Conservation (phyloP, 2,113 vertebrate species). For the Oncorhynchus gorbuscha region DNA sequence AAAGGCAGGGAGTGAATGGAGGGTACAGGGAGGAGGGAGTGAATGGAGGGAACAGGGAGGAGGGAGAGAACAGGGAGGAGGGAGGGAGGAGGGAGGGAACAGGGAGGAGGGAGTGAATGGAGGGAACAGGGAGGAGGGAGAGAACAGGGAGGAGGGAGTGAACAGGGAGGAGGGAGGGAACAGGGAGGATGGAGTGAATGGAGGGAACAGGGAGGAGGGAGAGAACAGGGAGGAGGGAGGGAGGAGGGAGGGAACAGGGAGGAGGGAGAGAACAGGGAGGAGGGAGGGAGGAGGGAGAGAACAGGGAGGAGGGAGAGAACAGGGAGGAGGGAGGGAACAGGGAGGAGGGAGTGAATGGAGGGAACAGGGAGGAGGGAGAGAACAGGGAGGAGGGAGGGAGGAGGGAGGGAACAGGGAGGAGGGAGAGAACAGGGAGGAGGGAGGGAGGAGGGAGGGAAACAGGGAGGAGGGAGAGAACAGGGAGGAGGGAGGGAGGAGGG, state of each 20-base stretch:
- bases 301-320: not conserved
- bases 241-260: not conserved
- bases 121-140: constrained; percentile 14
- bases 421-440: not conserved
- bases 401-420: not conserved
- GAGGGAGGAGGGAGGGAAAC: not conserved
- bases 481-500: too few species aligned
- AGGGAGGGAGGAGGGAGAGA: too few species aligned
- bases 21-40: not conserved
- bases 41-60: not conserved
- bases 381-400: not conserved
- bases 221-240: too few species aligned
- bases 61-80: not conserved
- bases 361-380: too few species aligned
- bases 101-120: not conserved
- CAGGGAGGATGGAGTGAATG: too few species aligned
- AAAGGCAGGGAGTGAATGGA: too few species aligned
- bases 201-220: not conserved
- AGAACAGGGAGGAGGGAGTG: not conserved
- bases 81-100: not conserved
- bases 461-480: not conserved
- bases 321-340: too few species aligned
- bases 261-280: not conserved
- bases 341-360: not conserved
- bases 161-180: too few species aligned